These are phyloP conservation scores for Takifugu flavidus DNA, from an alignment of 2,113 vertebrate genomes.

Conservation along the genomic window DNA sequence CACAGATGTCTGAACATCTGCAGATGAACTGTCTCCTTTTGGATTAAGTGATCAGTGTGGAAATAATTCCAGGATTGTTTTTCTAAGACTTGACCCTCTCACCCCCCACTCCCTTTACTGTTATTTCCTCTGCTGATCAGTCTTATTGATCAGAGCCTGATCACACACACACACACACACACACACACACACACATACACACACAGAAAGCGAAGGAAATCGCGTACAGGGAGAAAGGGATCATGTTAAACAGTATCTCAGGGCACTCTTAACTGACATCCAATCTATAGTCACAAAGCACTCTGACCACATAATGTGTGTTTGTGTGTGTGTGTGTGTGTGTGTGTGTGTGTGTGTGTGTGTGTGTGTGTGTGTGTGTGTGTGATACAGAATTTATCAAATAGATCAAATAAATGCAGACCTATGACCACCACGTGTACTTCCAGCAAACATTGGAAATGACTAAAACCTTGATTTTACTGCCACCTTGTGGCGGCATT, in stretches of 20 bases:
- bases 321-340: neutral
- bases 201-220: neutral
- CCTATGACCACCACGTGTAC: neutral
- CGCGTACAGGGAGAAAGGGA: neutral
- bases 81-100: neutral
- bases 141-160: slow-evolving; percentile 56
- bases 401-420: neutral
- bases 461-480: slow-evolving; percentile 2
- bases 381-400: neutral
- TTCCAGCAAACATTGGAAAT: neutral
- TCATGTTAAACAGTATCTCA: slow-evolving; percentile 34
- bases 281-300: slow-evolving; percentile 26
- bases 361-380: neutral
- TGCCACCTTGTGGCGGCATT: slow-evolving; percentile 48
- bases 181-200: neutral
- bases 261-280: slow-evolving; percentile 50
- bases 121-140: slow-evolving; percentile 40
- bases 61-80: slow-evolving; percentile 22
- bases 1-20: slow-evolving; percentile 44
- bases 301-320: slow-evolving; percentile 7
- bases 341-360: neutral
- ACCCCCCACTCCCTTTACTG: slow-evolving; percentile 19
- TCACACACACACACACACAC: neutral
- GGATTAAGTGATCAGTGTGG: slow-evolving; percentile 21
- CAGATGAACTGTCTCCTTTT: slow-evolving; percentile 15